These are phyloP conservation scores for Globodera ellingtonae DNA, from an alignment of 1,140 invertebrate species.

Conservation along the genomic window DNA sequence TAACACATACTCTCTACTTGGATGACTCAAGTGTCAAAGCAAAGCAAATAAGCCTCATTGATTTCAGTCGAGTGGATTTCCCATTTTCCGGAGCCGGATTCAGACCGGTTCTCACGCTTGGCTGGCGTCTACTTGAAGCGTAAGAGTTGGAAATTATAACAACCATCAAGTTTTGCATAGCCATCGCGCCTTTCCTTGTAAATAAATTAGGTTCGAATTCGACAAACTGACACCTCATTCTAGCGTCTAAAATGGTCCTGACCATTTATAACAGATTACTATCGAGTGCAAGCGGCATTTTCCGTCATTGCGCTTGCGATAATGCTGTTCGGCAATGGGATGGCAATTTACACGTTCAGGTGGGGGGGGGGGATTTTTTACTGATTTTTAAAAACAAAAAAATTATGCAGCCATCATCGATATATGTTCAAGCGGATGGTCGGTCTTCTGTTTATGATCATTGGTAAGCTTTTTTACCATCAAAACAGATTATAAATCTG, in stretches of 20 bases:
- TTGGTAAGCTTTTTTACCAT: conserved; percentile 37
- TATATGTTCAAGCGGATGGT: conserved; percentile 59
- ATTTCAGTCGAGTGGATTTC: conserved; percentile 58
- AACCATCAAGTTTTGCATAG: neutral
- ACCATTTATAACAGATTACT: conserved; percentile 52
- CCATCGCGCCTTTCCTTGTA: neutral
- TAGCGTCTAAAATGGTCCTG: too few relatives aligned
- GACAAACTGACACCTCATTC: too few relatives aligned
- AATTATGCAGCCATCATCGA: conserved; percentile 38
- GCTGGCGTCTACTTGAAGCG: conserved; percentile 57
- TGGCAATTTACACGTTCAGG: conserved; percentile 58
- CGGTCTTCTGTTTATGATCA: conserved; percentile 50
- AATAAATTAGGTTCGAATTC: neutral
- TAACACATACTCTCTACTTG: too few relatives aligned
- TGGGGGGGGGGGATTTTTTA: neutral
- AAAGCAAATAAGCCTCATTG: neutral
- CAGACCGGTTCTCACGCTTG: conserved; percentile 46
- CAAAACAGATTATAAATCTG: too few relatives aligned
- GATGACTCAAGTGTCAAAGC: too few relatives aligned
- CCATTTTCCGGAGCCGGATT: conserved; percentile 56
- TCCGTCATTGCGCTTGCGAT: conserved; percentile 51
- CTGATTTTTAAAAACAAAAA: too few relatives aligned
- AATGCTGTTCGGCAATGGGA: conserved; percentile 50
- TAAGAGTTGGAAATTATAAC: conserved; percentile 29
- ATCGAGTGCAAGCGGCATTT: conserved; percentile 61